Evolutionary conservation across 2,797 vertebrate genomes (phyloP).

Genomic region (Melanotaenia maccullochi): DNA sequence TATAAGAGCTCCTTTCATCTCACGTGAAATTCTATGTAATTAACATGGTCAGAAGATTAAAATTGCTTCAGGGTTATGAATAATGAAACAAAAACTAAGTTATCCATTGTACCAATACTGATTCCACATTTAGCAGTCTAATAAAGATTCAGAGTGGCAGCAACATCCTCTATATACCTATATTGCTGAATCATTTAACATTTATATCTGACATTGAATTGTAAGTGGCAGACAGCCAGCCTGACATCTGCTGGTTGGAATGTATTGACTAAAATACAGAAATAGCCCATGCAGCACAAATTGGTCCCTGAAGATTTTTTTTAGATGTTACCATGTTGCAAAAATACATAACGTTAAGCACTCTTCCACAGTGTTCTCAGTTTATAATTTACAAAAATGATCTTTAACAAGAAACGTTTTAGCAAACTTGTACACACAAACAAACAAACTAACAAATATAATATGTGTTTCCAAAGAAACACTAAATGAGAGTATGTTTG

Average conservation of each 20-base stretch:
- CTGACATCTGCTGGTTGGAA: constrained; percentile 36
- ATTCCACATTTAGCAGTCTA: constrained; percentile 26
- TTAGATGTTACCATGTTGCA: background rate
- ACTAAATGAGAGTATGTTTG: too few species aligned
- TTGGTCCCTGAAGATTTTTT: constrained; percentile 21
- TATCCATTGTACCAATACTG: background rate
- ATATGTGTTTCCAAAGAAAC: too few species aligned
- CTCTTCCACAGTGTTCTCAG: background rate
- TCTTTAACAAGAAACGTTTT: too few species aligned
- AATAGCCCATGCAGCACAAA: constrained; percentile 37
- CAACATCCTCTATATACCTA: constrained; percentile 1
- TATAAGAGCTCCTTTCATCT: background rate
- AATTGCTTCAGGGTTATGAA: background rate
- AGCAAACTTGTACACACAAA: too few species aligned
- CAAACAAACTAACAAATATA: too few species aligned
- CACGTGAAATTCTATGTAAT: background rate
- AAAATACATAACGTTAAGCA: background rate
- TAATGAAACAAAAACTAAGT: background rate
- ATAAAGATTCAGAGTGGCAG: constrained; percentile 15
- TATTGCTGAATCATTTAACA: constrained; percentile 20
- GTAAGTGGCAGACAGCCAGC: constrained; percentile 33
- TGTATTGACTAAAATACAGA: constrained; percentile 37
- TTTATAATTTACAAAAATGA: too few species aligned
- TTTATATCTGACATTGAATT: constrained; percentile 33
- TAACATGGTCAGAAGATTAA: background rate